phyloP scores from a whole-genome alignment of 2,888 invertebrate species.

The Drosophila robusta region DNA sequence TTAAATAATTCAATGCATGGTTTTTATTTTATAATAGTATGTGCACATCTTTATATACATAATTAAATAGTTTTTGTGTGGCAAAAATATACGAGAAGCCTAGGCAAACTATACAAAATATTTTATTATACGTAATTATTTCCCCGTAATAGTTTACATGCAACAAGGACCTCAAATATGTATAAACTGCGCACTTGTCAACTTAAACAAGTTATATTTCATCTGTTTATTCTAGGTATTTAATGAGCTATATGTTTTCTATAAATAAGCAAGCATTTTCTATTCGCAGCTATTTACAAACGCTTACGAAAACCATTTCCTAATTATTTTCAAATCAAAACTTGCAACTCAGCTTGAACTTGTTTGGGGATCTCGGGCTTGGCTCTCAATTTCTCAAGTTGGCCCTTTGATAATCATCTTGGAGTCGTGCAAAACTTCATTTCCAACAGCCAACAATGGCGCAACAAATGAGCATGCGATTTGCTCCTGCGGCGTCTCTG shows the following conservation, averaged over 20 bases:
- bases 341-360: conserved; percentile 20
- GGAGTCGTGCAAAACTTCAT: conserved; percentile 56
- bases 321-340: conserved; percentile 45
- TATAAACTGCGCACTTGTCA: neutral
- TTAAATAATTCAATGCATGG: too few relatives aligned
- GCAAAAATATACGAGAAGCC: too few relatives aligned
- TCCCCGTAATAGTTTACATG: too few relatives aligned
- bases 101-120: too few relatives aligned
- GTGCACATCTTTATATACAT: too few relatives aligned
- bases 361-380: neutral
- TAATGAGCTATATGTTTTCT: too few relatives aligned
- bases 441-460: conserved; percentile 65
- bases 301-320: conserved; percentile 4
- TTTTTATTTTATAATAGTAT: too few relatives aligned
- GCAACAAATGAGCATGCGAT: conserved; percentile 77
- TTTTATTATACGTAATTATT: too few relatives aligned
- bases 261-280: neutral
- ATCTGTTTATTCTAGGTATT: neutral
- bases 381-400: conserved; percentile 48
- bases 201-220: too few relatives aligned
- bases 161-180: too few relatives aligned
- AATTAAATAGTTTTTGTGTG: too few relatives aligned
- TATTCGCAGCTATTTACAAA: neutral
- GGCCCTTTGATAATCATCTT: conserved; percentile 56
- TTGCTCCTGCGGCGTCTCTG: conserved; percentile 49